These are phyloP conservation scores for Operophtera brumata DNA, from an alignment of 2,888 invertebrate genomes.

Conservation along the genomic window DNA sequence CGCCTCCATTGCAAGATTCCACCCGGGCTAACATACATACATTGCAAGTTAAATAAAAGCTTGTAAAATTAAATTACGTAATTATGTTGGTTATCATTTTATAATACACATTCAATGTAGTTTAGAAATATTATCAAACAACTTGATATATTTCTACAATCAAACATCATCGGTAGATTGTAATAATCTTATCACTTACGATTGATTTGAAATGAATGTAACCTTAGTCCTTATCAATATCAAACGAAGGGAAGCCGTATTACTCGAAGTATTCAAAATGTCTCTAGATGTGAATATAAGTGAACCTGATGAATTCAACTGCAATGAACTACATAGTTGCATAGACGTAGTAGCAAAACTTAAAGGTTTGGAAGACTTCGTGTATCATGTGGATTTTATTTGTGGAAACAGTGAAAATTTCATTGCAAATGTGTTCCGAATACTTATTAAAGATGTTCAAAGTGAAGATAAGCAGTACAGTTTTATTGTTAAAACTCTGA, in stretches of 20 bases:
- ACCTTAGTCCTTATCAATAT: conserved; percentile 14
- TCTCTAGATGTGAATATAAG: conserved; percentile 72
- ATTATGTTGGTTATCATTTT: too few relatives aligned
- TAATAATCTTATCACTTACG: conserved; percentile 37
- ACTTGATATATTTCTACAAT: conserved; percentile 19
- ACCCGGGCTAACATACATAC: too few relatives aligned
- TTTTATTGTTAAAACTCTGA: conserved; percentile 66
- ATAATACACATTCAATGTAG: too few relatives aligned
- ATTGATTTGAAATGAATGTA: conserved; percentile 29
- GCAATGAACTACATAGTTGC: conserved; percentile 58
- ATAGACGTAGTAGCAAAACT: conserved; percentile 53
- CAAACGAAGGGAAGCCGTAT: neutral
- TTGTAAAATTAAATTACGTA: too few relatives aligned
- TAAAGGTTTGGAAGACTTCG: conserved; percentile 54
- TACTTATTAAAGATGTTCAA: conserved; percentile 50
- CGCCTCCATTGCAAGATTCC: too few relatives aligned
- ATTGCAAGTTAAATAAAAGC: too few relatives aligned
- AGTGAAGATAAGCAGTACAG: conserved; percentile 42
- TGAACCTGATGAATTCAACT: conserved; percentile 71
- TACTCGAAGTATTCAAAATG: conserved; percentile 45
- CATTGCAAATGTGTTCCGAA: conserved; percentile 66
- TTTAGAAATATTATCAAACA: neutral
- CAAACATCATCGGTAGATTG: neutral
- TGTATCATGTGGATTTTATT: conserved; percentile 63
- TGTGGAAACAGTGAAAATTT: conserved; percentile 62